phyloP scores from a whole-genome alignment of 1,140 invertebrate genomes.

The Bombus ignitus region DNA sequence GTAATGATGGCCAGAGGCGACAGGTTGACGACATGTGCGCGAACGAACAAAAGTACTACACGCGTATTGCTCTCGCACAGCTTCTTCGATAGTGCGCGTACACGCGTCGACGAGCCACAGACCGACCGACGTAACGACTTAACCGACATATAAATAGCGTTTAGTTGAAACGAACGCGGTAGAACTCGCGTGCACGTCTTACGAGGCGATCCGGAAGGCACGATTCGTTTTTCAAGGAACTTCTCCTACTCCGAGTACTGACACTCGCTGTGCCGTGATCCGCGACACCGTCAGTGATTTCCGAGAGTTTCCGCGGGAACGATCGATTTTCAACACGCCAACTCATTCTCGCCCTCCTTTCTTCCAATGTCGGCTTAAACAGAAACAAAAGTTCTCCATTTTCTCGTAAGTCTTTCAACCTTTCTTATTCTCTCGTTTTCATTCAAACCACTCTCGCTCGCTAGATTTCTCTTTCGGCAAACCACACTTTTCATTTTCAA shows the following conservation, averaged over 20 bases:
- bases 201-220: slow-evolving; percentile 69
- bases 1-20: background rate
- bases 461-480: background rate
- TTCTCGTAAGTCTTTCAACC: background rate
- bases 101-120: slow-evolving; percentile 42
- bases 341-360: background rate
- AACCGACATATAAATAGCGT: slow-evolving; percentile 78
- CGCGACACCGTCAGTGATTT: slow-evolving; percentile 41
- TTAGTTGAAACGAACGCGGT: slow-evolving; percentile 72
- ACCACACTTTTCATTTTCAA: too few relatives aligned
- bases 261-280: background rate
- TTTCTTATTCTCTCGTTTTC: too few relatives aligned
- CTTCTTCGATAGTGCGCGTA: slow-evolving; percentile 61
- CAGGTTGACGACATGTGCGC: too few relatives aligned
- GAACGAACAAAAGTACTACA: slow-evolving; percentile 13
- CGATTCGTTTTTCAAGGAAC: slow-evolving; percentile 64
- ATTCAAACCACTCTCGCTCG: too few relatives aligned
- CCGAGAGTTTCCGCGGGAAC: slow-evolving; percentile 30
- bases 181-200: slow-evolving; percentile 71
- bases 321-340: slow-evolving; percentile 8
- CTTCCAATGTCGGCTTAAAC: background rate
- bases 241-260: slow-evolving; percentile 30
- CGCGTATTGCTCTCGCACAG: slow-evolving; percentile 22
- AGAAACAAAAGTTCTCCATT: background rate
- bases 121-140: slow-evolving; percentile 65